Evolutionary conservation across 2,888 invertebrate species (phyloP).

Genomic region (Scelioninae gen. 2): DNA sequence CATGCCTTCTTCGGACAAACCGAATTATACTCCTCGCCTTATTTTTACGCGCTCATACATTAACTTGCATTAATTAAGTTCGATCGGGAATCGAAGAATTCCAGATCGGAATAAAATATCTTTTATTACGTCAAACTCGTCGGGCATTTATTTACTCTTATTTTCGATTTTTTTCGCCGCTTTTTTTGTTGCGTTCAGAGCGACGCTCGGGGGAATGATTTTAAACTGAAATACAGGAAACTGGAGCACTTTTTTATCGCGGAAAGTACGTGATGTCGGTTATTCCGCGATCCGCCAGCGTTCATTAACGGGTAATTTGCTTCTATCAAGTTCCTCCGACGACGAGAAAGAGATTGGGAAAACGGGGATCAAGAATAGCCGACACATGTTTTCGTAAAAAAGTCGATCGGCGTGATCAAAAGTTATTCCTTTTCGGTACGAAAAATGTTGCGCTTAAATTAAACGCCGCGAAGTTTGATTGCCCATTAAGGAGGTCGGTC

Average conservation of each 20-base stretch:
- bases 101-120: no score
- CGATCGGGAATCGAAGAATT: no score
- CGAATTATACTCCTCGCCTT: no score
- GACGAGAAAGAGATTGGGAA: conserved; percentile 45
- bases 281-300: conserved; percentile 35
- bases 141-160: no score
- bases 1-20: no score
- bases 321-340: conserved; percentile 37
- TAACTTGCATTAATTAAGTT: no score
- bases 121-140: no score
- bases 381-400: conserved; percentile 46
- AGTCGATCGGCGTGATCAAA: conserved; percentile 48
- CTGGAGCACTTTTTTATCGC: conserved; percentile 23
- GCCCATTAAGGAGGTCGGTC: conserved; percentile 21
- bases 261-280: conserved; percentile 39
- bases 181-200: no score
- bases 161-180: no score
- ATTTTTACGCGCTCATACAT: no score
- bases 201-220: conserved; percentile 19
- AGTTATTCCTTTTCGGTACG: conserved; percentile 37
- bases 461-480: conserved; percentile 38
- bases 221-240: conserved; percentile 42
- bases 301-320: conserved; percentile 52
- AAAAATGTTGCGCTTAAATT: conserved; percentile 39
- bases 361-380: conserved; percentile 29